These are phyloP conservation scores for Ptilorrhoa leucosticta DNA, from an alignment of 2,113 vertebrate species.

Conservation along the genomic window DNA sequence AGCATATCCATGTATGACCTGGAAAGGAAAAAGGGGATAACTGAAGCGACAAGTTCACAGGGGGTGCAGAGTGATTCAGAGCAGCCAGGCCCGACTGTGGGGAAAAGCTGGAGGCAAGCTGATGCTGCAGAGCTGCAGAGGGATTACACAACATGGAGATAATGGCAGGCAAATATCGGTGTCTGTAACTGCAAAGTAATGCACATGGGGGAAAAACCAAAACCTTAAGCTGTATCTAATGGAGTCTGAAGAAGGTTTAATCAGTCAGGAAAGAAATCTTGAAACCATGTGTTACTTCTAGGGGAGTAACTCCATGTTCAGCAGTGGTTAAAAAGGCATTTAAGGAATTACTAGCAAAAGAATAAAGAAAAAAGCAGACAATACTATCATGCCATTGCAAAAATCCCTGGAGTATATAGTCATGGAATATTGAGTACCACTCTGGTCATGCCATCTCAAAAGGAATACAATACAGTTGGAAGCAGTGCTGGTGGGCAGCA, in stretches of 20 bases:
- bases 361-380: background rate
- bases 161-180: background rate
- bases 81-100: background rate
- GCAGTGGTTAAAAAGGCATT: background rate
- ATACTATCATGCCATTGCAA: background rate
- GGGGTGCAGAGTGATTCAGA: background rate
- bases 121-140: background rate
- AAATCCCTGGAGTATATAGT: background rate
- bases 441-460: background rate
- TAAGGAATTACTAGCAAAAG: background rate
- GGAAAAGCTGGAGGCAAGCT: background rate
- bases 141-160: background rate
- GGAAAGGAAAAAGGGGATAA: background rate
- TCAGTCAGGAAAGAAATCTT: background rate
- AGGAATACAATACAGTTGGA: background rate
- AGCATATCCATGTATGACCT: background rate
- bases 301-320: background rate
- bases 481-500: background rate
- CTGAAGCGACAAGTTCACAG: background rate
- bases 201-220: background rate
- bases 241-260: background rate
- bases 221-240: background rate
- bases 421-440: background rate
- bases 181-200: background rate
- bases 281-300: background rate